Evolutionary conservation across 2,113 vertebrate genomes (phyloP), one percentile per base, ranked within the genome.

Genomic region (Helogale parvula): DNA sequence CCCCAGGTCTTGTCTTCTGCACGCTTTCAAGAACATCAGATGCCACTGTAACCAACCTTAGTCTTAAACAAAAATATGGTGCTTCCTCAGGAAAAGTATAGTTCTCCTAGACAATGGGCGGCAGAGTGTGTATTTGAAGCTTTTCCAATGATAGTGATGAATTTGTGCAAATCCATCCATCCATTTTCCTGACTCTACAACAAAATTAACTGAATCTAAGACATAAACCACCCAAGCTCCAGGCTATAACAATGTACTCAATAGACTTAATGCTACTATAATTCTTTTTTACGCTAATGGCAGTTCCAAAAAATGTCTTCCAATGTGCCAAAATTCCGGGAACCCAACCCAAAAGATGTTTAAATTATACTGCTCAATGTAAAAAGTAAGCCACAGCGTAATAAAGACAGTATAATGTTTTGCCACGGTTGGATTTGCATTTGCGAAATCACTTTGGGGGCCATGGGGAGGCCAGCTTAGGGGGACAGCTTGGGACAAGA

Each of bases 11-110:
- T 16, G 38, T 54, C 57, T 83, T 41, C 74, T 25, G 41, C n/a
- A 66, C 65, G 35, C 35, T 14, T 88, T 52, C 92, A 88, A 50
- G 95, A 95, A 60, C 33, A 66, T 77, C 41, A 84, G 45, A 93
- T 82, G 35, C 81, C 54, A 63, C 71, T 66, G 7, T 90, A 69
- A 81, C 23, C 41, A 45, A 82, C 82, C 9, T 63, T 41, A 77
- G 25, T 90, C 92, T 85, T 95, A 52, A 94, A 65, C 25, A 86
- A 94, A 94, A 92, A 60, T 69, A 66, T 9, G 50, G 50, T n/a
- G 63, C 45, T 77, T 77, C 11, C 7, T 65, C 66, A 79, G 72
- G 68, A 84, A 79, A 83, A 92, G 54, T 91, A 47, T 25, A 91
- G 27, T 38, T 81, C 41, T 80, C 5, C 47, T 76, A 65, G 21